phyloP scores from a whole-genome alignment of 1,140 invertebrate species.

The Diachasmimorpha longicaudata region DNA sequence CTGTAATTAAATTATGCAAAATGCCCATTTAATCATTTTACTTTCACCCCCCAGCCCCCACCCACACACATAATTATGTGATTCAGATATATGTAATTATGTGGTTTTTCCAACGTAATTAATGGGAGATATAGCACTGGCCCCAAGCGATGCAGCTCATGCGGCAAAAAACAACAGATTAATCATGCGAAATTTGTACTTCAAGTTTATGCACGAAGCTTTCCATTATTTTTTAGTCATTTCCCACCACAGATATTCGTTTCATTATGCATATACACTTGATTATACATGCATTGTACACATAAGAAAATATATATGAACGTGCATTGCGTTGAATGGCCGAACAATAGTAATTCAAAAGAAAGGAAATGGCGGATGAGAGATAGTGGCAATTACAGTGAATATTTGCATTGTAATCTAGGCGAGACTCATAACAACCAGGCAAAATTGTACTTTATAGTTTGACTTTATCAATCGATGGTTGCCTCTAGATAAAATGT shows the following conservation, averaged over 20 bases:
- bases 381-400: neutral
- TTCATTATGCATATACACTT: neutral
- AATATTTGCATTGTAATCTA: neutral
- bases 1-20: conserved; percentile 66
- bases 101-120: too few relatives aligned
- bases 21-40: neutral
- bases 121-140: too few relatives aligned
- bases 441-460: neutral
- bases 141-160: neutral
- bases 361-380: neutral
- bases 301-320: neutral
- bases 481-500: neutral
- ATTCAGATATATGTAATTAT: too few relatives aligned
- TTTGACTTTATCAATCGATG: neutral
- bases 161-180: neutral
- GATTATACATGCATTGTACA: neutral
- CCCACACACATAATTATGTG: neutral
- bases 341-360: neutral
- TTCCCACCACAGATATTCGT: neutral
- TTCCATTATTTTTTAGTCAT: neutral
- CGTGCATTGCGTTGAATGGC: neutral
- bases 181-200: neutral
- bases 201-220: neutral
- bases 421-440: neutral
- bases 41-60: too few relatives aligned